Percentiles rank a stretch among this genome's conserved stretches.
Evolutionary conservation across 2,113 vertebrate species (phyloP).

Genomic region (Eupsittula cactorum): DNA sequence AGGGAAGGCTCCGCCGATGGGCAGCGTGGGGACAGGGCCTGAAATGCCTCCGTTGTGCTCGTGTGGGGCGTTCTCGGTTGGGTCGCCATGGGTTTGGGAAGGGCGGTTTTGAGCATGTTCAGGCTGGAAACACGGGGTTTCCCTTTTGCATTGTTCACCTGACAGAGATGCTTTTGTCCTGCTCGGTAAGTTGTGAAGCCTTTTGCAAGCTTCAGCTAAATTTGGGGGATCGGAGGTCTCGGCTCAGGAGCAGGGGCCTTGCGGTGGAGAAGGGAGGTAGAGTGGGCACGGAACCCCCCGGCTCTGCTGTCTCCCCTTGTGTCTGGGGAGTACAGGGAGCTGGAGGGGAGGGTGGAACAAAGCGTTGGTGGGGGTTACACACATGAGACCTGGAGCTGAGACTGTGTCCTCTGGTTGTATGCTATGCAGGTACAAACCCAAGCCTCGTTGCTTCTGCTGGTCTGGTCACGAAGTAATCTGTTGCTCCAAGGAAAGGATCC

Average conservation of each 20-base stretch:
- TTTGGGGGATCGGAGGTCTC: fast-evolving
- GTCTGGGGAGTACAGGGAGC: background rate
- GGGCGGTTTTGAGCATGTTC: background rate
- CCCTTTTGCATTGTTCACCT: background rate
- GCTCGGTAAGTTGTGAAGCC: fast-evolving
- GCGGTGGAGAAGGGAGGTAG: background rate
- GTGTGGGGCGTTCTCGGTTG: background rate
- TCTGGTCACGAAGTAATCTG: background rate
- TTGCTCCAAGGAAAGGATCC: background rate
- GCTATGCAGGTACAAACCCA: background rate
- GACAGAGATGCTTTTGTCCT: background rate
- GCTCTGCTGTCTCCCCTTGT: background rate
- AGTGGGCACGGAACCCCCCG: fast-evolving
- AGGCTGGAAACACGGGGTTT: background rate
- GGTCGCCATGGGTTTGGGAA: background rate
- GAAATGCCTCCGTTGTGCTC: background rate
- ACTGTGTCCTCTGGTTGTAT: background rate
- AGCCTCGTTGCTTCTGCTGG: background rate
- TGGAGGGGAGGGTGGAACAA: background rate
- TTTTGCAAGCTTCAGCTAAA: background rate
- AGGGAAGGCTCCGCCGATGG: fast-evolving
- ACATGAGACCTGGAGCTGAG: background rate
- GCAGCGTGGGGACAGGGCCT: background rate
- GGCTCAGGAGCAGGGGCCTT: fast-evolving
- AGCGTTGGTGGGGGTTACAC: fast-evolving